These are phyloP conservation scores for Drosophila testacea DNA, from an alignment of 2,888 invertebrate species.

Conservation along the genomic window DNA sequence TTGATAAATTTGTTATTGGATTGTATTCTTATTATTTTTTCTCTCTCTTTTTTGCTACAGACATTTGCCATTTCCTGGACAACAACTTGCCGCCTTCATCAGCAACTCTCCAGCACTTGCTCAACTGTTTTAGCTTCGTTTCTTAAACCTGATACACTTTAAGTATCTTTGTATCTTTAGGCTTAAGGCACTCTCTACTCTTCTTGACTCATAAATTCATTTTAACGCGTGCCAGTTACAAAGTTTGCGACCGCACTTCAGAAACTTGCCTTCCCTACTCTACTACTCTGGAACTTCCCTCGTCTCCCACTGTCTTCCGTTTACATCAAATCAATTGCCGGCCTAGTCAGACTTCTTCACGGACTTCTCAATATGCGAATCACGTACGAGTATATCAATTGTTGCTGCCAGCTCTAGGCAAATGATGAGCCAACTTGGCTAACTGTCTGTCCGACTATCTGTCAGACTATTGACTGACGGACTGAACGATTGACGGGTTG, in stretches of 20 bases:
- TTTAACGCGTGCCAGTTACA: conserved; percentile 66
- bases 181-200: neutral
- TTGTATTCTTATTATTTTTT: conserved; percentile 24
- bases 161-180: conserved; percentile 25
- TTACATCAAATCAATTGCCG: conserved; percentile 71
- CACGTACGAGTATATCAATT: conserved; percentile 81
- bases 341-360: conserved; percentile 35
- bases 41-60: conserved; percentile 2
- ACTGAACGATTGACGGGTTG: conserved; percentile 67
- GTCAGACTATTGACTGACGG: conserved; percentile 26
- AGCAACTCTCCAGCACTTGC: neutral
- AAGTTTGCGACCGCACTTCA: conserved; percentile 60
- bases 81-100: conserved; percentile 7
- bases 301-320: conserved; percentile 41
- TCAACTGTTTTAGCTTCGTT: conserved; percentile 1
- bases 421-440: conserved; percentile 63
- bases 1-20: conserved; percentile 62
- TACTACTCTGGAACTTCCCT: neutral
- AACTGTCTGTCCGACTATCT: conserved; percentile 24
- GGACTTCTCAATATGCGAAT: conserved; percentile 55
- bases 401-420: conserved; percentile 74
- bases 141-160: conserved; percentile 32
- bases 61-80: conserved; percentile 56
- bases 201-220: conserved; percentile 50
- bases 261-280: conserved; percentile 44